Evolutionary conservation across 2,797 vertebrate species (phyloP), one percentile per base, ranked within the genome.

Genomic region (Phrynocephalus guinanensis): DNA sequence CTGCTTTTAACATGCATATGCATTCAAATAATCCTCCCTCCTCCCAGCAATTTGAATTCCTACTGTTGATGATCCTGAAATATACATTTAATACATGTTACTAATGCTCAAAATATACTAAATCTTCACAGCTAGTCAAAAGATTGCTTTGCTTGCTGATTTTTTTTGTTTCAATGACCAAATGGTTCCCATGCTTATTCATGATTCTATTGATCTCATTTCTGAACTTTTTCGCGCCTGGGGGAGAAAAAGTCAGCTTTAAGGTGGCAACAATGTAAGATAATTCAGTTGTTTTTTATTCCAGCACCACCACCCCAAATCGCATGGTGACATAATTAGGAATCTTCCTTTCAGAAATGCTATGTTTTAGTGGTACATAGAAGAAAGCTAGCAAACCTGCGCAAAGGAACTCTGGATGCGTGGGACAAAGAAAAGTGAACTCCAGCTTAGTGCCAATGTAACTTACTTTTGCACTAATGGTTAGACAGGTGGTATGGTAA

Each of bases 401-500:
- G 5, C 60, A 82, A 82, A 2, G 60, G 6, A 11, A 22, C n/a
- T 5, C 18, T 30, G 33, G 8, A 30, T 22, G 24, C 67, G 24
- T 66, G 52, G 6, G 6, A 11, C 26, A 60, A 48, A 44, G 10
- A 83, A 44, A 26, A 79, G 50, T n/a, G 3, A 85, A 81, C 56
- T 82, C 38, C 50, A 38, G 22, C 63, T 88, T 76, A 1, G 66
- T 83, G 73, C 30, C 26, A 66, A n/a, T 48, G 38, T 18, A 33
- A 66, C 1, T 11, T 6, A 63, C 4, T 63, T 30, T 67, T 6
- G 28, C 48, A 26, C 18, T 50, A 22, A 63, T 75, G 66, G 30
- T 56, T 56, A 75, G 89, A 72, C 52, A 56, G 90, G 48, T 63
- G 13, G 22, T 8, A 76, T 76, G 38, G 56, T 66, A 86, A 52